These are phyloP conservation scores for Engystomops pustulosus DNA, from an alignment of 2,113 vertebrate genomes.

Conservation along the genomic window DNA sequence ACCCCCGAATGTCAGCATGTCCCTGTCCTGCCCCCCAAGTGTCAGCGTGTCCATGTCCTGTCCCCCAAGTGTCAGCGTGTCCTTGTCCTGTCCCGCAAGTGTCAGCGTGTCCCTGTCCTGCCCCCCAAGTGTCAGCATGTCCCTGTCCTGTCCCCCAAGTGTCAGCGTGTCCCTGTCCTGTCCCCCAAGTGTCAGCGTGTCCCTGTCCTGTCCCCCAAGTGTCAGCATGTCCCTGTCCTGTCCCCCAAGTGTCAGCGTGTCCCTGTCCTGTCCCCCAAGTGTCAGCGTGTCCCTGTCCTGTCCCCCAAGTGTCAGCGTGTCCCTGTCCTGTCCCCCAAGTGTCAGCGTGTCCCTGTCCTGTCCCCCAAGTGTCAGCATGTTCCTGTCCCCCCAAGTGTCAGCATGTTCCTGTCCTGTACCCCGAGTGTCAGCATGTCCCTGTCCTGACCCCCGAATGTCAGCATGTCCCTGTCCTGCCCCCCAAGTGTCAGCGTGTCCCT, in stretches of 20 bases:
- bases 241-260: too few relatives aligned
- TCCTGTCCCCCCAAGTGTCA: background rate
- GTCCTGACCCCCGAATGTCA: background rate
- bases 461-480: too few relatives aligned
- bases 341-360: background rate
- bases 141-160: too few relatives aligned
- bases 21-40: background rate
- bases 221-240: background rate
- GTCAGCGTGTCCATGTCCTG: too few relatives aligned
- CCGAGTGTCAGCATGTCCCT: background rate
- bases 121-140: background rate
- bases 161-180: background rate
- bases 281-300: background rate
- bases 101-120: background rate
- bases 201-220: background rate
- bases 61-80: too few relatives aligned
- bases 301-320: background rate
- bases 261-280: background rate
- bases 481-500: too few relatives aligned
- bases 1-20: background rate
- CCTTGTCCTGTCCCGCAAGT: background rate
- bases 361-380: background rate
- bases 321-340: background rate
- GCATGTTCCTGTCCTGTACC: background rate
- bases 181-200: too few relatives aligned